Base-by-base conservation (phyloP, 2,797 vertebrate species). In the Todus mexicanus region DNA sequence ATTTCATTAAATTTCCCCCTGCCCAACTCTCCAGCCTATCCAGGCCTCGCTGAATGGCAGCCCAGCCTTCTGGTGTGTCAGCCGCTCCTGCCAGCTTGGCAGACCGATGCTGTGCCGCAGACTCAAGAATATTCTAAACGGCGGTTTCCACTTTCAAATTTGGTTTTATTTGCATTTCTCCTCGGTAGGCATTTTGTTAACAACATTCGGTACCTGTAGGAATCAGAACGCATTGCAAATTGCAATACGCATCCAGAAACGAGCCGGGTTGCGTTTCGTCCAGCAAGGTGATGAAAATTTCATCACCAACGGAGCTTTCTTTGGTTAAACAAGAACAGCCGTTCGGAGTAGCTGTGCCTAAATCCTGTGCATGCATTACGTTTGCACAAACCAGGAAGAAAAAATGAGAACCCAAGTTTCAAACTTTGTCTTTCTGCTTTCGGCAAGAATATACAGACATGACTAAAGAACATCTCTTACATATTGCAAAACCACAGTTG, bases 291-390 rank as follows among this genome's bases (percentile, higher is more conserved):
- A 96, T 38, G 47, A 89, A 84, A 83, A 77, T 82, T 72, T 73
- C 53, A 85, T 80, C 78, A 40, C 35, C 61, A 96, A 94, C 9
- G 4, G 78, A 95, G 50, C 15, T 84, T 85, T 96, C 93, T 97
- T 96, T 97, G 96, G 93, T 94, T 90, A 97, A 95, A 72, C 51
- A 89, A 86, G 87, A 84, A 59, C 63, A 93, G 48, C 51, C 54
- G 31, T 86, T 90, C 65, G 80, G 72, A 84, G 48, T 47, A 86
- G 47, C 57, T 84, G 79, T 77, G 59, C 89, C 84, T 90, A 66
- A 63, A 63, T 94, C 64, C 70, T 76, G 61, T 29, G 76, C 88
- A 91, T 85, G 77, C 72, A 74, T 68, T 91, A 54, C 10, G 12
- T 85, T 70, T 82, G 51, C 40, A 80, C 54, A 74, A 72, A 84